Percentiles rank a stretch among this genome's conserved stretches.
phyloP scores from a whole-genome alignment of 2,113 vertebrate species.

The Tenrec ecaudatus region DNA sequence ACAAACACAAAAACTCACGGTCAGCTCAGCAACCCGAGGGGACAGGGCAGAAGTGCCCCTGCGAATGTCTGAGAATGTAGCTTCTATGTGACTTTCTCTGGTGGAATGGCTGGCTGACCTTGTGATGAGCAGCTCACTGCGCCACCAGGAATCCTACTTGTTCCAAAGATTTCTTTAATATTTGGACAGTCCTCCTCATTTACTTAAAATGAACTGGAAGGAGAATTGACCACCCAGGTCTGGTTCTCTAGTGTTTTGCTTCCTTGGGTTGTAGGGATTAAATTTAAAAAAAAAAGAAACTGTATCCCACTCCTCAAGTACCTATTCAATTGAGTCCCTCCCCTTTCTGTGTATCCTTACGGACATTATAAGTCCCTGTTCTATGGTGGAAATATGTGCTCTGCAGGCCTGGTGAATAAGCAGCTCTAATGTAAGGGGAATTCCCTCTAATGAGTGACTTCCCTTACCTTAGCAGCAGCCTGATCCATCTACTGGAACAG shows the following conservation, averaged over 20 bases:
- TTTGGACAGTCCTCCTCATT: neutral
- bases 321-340: neutral
- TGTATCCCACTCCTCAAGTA: neutral
- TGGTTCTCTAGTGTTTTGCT: neutral
- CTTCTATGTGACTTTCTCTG: too few species aligned
- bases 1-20: too few species aligned
- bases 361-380: slow-evolving; percentile 7
- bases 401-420: neutral
- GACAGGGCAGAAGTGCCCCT: too few species aligned
- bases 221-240: neutral
- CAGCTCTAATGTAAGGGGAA: neutral
- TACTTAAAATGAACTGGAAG: neutral
- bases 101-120: too few species aligned
- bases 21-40: too few species aligned
- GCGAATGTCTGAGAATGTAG: too few species aligned
- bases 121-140: too few species aligned
- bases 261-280: neutral
- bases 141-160: too few species aligned
- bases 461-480: neutral
- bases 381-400: neutral
- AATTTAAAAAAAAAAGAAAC: neutral
- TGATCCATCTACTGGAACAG: neutral
- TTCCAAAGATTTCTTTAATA: neutral
- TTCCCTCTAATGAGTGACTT: neutral
- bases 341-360: neutral